Base-by-base conservation (phyloP, 2,797 vertebrate species). In the Eptatretus atami region DNA sequence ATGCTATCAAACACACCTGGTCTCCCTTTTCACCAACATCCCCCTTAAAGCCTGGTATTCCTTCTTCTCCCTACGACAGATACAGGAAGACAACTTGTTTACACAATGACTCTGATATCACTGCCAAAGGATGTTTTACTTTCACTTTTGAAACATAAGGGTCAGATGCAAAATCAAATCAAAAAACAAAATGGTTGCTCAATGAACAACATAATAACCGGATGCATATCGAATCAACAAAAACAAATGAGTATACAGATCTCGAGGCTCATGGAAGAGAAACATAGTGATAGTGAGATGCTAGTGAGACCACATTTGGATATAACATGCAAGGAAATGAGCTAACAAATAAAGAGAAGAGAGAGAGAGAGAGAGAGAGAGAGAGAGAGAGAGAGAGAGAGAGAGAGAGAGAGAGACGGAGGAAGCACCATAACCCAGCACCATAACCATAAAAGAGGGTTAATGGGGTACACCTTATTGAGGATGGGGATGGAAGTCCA, bases 191-290 rank as follows among this genome's bases (percentile, higher is more conserved):
- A 64, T 64, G n/a, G 55, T 70, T 67, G 52, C 13, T 53, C 13
- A 54, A 52, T 55, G 52, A 3, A 63, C 13, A 65, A 63, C 65
- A 53, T 11, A 68, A 66, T 65, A 9, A 4, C 9, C 61, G 52
- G 64, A 66, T 63, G 3, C 12, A 25, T 65, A 53, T 66, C 65
- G 63, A 65, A 14, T n/a, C 6, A 10, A 25, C 11, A 15, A 24
- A 13, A 53, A 53, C 3, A 19, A 54, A 55, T 13, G 13, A 52
- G 31, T 52, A 53, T 13, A 12, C n/a, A 14, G 9, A 52, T 10
- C 15, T 9, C 15, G 54, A 44, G 31, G 31, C 31, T 44, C 14
- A 4, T 14, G 55, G 55, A 19, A 14, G 55, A 44, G 31, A 15
- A 19, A 44, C 31, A 4, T 44, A 44, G 31, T 44, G 31, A 44